These are phyloP conservation scores for Barbus barbus DNA, from an alignment of 2,113 vertebrate species.

Conservation along the genomic window DNA sequence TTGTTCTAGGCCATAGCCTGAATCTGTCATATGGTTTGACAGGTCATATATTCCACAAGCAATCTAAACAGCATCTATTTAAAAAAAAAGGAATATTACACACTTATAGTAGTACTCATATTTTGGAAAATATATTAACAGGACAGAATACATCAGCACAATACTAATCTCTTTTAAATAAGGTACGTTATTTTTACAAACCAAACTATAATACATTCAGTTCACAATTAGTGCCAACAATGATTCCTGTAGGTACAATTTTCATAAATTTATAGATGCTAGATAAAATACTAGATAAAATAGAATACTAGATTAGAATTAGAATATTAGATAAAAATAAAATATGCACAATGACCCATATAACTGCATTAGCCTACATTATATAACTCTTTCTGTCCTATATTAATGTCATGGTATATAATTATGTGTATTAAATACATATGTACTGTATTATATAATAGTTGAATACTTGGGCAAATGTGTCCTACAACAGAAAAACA, in stretches of 20 bases:
- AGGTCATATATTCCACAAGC: conserved; percentile 19
- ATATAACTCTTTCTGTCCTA: too few relatives aligned
- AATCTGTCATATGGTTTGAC: conserved; percentile 13
- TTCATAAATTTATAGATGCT: not conserved
- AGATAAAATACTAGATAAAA: too few relatives aligned
- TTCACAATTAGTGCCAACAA: not conserved
- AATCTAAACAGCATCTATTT: not conserved
- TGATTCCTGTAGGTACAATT: not conserved
- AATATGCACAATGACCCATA: too few relatives aligned
- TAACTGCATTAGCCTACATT: too few relatives aligned
- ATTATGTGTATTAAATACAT: not conserved
- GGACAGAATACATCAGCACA: not conserved
- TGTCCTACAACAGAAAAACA: not conserved
- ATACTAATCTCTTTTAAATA: not conserved
- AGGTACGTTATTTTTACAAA: not conserved
- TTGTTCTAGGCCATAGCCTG: not conserved
- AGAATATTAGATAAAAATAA: too few relatives aligned
- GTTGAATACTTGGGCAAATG: not conserved
- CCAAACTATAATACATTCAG: not conserved
- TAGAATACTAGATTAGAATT: too few relatives aligned
- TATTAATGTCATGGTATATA: too few relatives aligned
- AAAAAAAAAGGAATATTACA: not conserved
- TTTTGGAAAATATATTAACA: not conserved
- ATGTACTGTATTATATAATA: not conserved
- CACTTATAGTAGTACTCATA: not conserved